Evolutionary conservation across 64 coral and sea anemone genomes (phyloP).

Genomic region (Pocillopora verrucosa): DNA sequence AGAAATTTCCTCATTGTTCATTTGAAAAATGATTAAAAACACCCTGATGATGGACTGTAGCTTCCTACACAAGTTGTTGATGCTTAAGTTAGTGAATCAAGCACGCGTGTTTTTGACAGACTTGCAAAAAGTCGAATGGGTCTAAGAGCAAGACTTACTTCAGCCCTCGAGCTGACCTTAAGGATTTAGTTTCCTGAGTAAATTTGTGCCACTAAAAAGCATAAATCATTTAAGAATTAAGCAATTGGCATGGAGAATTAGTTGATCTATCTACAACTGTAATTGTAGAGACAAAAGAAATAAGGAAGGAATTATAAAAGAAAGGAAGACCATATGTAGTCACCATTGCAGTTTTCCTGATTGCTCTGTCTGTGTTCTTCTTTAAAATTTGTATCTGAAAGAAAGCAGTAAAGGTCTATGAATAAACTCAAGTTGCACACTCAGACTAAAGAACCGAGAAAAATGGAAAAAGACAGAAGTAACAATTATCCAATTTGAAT

Average conservation of each 20-base stretch:
- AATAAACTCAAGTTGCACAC: not conserved
- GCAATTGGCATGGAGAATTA: not conserved
- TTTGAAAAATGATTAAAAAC: not conserved
- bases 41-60: not conserved
- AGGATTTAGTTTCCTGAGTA: not conserved
- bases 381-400: not conserved
- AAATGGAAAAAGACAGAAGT: no score
- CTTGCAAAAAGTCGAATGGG: not conserved
- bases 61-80: not conserved
- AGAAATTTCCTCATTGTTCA: constrained; percentile 4
- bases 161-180: not conserved
- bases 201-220: not conserved
- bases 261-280: not conserved
- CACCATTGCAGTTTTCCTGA: not conserved
- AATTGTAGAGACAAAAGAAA: no score
- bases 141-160: not conserved
- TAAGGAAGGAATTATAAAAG: not conserved
- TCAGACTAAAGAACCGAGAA: not conserved
- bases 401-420: not conserved
- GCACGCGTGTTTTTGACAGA: not conserved
- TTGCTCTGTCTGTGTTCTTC: not conserved
- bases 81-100: not conserved
- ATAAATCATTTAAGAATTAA: not conserved
- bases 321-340: not conserved
- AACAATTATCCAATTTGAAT: no score